Base-by-base conservation (phyloP, 92 coral and sea anemone species). In the Umimayanthus chanpuru region DNA sequence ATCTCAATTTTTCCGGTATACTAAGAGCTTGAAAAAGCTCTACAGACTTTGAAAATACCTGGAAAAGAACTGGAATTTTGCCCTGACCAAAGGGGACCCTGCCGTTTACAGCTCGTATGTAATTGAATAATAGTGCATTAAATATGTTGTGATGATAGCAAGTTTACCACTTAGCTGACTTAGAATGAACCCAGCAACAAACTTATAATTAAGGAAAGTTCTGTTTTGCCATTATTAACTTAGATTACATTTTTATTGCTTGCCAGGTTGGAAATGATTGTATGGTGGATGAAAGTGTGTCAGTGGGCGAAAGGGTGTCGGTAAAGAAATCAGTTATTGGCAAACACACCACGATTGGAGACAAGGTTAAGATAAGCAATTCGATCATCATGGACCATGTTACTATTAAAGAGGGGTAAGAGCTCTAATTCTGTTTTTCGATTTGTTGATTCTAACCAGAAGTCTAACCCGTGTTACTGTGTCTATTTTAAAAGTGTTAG, bases 351-450 rank as follows among this genome's bases (percentile, higher is more conserved):
- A 94, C 94, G 25, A 91, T 97, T 43, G 99, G 99, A 56, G 99
- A 97, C 72, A 92, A 89, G 89, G 99, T 97, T 40, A 97, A 97
- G 92, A 97, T 97, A 38, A 94, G 92, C 77, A 97, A 97, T 55
- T 97, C 99, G 26, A 98, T 97, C 47, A 95, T 97, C 70, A 97
- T 97, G 99, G 97, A 97, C 88, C 99, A 97, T 88, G 99, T 97
- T 43, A 95, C 99, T 15, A 93, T 97, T 36, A 97, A 89, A 77
- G 99, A 97, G 49, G 94, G 98, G 99, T 96, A 91, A 86, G 95
- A 18, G 66, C 20, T 75, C 79, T 15, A 44, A 44, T 44, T 74
- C 18, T 74, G n/a, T 15, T 25, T 18, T 26, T 23, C 41, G 39
- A 5, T 74, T 16, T 39, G 12, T 74, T 74, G 26, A 36, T 39